Evolutionary conservation across 2,113 vertebrate species (phyloP).

Genomic region (Hoplias malabaricus): DNA sequence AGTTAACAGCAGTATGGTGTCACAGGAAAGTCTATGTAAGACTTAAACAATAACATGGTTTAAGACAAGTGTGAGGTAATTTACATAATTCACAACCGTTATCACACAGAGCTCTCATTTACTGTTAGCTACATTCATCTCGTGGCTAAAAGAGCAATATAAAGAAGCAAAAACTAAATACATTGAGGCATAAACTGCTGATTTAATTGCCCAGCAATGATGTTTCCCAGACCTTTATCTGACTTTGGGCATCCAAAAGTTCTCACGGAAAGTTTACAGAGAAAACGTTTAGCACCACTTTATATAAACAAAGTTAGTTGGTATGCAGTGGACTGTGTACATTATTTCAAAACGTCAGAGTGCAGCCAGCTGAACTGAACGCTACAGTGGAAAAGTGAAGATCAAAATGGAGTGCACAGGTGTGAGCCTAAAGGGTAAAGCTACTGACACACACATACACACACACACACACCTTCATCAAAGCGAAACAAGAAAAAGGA

Average conservation of each 20-base stretch:
- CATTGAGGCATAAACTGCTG: background rate
- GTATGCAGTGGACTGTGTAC: constrained; percentile 9
- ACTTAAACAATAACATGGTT: too few species aligned
- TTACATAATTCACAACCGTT: too few species aligned
- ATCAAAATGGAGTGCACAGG: constrained; percentile 35
- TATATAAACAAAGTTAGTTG: background rate
- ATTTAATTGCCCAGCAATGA: background rate
- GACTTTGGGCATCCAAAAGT: background rate
- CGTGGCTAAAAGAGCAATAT: too few species aligned
- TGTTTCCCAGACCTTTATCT: background rate
- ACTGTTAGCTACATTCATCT: too few species aligned
- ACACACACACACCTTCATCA: constrained; percentile 17
- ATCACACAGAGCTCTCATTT: too few species aligned
- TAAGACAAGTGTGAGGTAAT: too few species aligned
- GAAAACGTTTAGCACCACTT: background rate
- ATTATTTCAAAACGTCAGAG: constrained; percentile 26
- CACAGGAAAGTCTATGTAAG: too few species aligned
- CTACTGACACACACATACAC: background rate
- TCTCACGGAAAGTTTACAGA: background rate
- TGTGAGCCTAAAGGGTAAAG: constrained; percentile 22
- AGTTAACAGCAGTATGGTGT: too few species aligned
- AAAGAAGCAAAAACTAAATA: too few species aligned
- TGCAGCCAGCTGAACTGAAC: constrained; percentile 21
- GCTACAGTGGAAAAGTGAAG: constrained; percentile 20
- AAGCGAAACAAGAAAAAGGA: constrained; percentile 17